Evolutionary conservation across 1,140 invertebrate genomes (phyloP).

Genomic region (Trichonephila clavata): DNA sequence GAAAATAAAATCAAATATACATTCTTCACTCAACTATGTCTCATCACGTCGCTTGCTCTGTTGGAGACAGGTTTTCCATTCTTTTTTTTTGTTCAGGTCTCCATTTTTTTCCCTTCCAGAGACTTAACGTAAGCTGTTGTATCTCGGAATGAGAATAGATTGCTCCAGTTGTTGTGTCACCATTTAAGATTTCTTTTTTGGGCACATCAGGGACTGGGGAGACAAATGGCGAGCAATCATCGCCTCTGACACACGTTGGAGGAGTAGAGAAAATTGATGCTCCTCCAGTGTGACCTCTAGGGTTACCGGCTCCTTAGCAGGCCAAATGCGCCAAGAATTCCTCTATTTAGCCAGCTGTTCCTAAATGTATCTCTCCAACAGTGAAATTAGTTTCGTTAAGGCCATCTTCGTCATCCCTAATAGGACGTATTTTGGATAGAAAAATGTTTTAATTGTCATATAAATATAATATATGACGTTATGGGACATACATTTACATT

Average conservation of each 20-base stretch:
- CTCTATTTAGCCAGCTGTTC: not conserved
- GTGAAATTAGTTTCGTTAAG: too few species aligned
- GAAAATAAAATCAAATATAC: slow-evolving; percentile 6
- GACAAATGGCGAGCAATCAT: slow-evolving; percentile 74
- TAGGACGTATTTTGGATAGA: too few species aligned
- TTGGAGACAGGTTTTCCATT: slow-evolving; percentile 20
- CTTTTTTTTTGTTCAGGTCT: not conserved
- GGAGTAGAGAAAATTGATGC: slow-evolving; percentile 66
- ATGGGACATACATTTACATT: too few species aligned
- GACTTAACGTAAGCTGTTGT: slow-evolving; percentile 19
- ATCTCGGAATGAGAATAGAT: slow-evolving; percentile 64
- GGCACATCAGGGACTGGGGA: slow-evolving; percentile 43
- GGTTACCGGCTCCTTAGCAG: slow-evolving; percentile 9
- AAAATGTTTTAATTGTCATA: too few species aligned
- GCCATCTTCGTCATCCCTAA: too few species aligned
- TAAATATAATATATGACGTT: too few species aligned
- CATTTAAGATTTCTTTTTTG: slow-evolving; percentile 73
- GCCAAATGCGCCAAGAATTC: slow-evolving; percentile 7
- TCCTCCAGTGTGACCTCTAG: slow-evolving; percentile 52
- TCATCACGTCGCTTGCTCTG: not conserved
- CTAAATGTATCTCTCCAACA: too few species aligned
- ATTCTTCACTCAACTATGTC: not conserved
- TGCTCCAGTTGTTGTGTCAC: slow-evolving; percentile 66
- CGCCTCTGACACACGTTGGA: slow-evolving; percentile 66
- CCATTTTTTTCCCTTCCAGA: not conserved